These are phyloP conservation scores for Phalacrocorax aristotelis DNA, from an alignment of 2,113 vertebrate species.

Conservation along the genomic window DNA sequence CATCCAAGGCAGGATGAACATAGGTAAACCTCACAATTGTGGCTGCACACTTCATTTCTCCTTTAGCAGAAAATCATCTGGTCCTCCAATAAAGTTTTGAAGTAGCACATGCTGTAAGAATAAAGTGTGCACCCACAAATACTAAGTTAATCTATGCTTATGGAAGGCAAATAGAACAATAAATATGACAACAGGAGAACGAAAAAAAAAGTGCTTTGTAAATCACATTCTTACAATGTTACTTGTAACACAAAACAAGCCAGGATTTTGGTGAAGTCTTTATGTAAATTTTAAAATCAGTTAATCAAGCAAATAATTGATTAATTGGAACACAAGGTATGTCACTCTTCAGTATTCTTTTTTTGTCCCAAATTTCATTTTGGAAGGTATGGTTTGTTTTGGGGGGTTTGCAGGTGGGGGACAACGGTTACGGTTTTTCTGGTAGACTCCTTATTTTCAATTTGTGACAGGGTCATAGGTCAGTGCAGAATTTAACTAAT, in stretches of 20 bases:
- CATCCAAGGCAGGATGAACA: neutral
- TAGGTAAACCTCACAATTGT: neutral
- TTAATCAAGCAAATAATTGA: neutral
- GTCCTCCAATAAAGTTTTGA: neutral
- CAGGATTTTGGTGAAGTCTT: neutral
- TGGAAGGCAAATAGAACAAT: neutral
- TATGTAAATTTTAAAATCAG: neutral
- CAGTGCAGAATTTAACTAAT: neutral
- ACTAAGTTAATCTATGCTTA: neutral
- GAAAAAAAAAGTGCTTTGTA: neutral
- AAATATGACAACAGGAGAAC: neutral
- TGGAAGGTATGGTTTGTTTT: neutral
- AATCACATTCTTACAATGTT: neutral
- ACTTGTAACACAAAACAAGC: neutral
- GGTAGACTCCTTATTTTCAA: neutral
- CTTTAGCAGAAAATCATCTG: neutral
- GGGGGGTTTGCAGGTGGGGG: neutral
- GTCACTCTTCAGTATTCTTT: neutral
- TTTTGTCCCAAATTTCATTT: neutral
- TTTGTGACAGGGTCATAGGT: neutral
- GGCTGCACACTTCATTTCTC: neutral
- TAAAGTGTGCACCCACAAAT: neutral
- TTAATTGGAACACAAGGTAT: neutral
- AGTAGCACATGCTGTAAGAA: neutral
- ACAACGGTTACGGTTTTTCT: neutral